Base-by-base conservation (phyloP, 2,113 vertebrate species). In the Psettodes erumei region DNA sequence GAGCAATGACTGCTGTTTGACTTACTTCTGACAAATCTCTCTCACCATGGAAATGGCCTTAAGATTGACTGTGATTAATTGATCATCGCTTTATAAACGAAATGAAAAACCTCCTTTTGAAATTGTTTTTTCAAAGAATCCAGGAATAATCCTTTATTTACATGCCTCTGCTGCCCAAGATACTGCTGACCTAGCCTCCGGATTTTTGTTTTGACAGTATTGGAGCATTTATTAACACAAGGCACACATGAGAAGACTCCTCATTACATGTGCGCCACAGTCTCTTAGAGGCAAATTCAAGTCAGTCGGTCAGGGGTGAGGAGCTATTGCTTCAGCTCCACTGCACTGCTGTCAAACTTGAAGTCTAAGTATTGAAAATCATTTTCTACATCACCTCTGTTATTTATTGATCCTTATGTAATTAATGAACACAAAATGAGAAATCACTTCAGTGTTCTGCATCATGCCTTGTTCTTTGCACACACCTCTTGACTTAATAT, bases 21-120 rank as follows among this genome's bases (percentile, higher is more conserved):
- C 51, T 84, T 55, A 60, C 43, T 84, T 75, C 30, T 67, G 67
- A 81, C 60, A 78, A 71, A 76, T 67, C 38, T 71, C 62, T 56
- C 38, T 70, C 35, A 30, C 12, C 3, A 23, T 6, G 27, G 58
- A 73, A 72, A 48, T 28, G 21, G 5, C 32, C 25, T 71, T 1
- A 30, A 62, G 13, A 73, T 33, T 62, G 59, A 84, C 33, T 5
- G 18, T 58, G 80, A 81, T 73, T 67, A 74, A 84, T 53, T 70
- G 51, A 65, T 53, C 48, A 33, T 68, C 2, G 4, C n/a, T 60
- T 69, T 42, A 56, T 13, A 48, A 51, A 8, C 53, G 15, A 15
- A 47, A 38, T 50, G 12, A 9, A 47, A n/a, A 30, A 3, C 5
- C 4, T 67, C 6, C 1, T 12, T 66, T 43, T 63, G 0, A 42